Evolutionary conservation across 1,140 invertebrate species (phyloP).

Genomic region (Antheraea pernyi): DNA sequence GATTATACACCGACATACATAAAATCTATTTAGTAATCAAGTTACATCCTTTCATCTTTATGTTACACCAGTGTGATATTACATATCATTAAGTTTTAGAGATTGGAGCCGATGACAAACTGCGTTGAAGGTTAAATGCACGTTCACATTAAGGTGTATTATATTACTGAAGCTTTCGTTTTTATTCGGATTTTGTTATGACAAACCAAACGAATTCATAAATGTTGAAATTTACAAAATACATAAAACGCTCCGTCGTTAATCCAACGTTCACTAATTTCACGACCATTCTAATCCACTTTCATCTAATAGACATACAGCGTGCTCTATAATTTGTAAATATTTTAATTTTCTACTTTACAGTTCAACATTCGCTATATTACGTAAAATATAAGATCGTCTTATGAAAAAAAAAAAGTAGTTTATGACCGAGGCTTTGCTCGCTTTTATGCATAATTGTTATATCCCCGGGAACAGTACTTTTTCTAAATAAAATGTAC

Average conservation of each 20-base stretch:
- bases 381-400: neutral
- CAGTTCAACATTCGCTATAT: neutral
- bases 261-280: too few species aligned
- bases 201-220: neutral
- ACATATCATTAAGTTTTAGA: constrained; percentile 2
- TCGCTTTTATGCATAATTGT: too few species aligned
- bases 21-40: neutral
- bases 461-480: too few species aligned
- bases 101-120: neutral
- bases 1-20: neutral
- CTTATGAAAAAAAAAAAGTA: neutral
- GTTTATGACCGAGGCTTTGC: too few species aligned
- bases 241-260: neutral
- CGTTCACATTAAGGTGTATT: neutral
- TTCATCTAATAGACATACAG: neutral
- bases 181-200: neutral
- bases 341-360: neutral
- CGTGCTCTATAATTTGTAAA: neutral
- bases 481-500: neutral
- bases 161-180: neutral
- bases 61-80: neutral
- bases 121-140: neutral
- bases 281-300: neutral
- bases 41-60: neutral
- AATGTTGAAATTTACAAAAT: neutral